Evolutionary conservation across 2,797 vertebrate species (phyloP).

Genomic region (Ceryle rudis): DNA sequence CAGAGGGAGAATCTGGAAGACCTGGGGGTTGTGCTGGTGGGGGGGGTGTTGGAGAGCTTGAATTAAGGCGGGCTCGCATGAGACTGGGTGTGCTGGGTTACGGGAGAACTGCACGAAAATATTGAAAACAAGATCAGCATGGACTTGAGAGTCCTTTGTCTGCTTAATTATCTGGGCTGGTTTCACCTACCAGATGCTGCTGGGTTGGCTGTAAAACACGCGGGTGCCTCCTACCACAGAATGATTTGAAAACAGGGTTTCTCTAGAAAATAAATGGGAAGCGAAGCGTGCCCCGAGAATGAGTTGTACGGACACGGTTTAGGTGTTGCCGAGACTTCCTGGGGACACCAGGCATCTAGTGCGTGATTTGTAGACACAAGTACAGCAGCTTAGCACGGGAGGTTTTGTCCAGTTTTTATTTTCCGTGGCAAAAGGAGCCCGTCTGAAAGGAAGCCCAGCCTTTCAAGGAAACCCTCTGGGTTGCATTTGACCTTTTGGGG

Average conservation of each 20-base stretch:
- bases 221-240: neutral
- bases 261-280: fast-evolving
- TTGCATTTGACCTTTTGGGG: fast-evolving
- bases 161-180: neutral
- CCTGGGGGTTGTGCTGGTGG: neutral
- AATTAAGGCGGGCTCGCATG: neutral
- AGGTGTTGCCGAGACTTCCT: neutral
- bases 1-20: neutral
- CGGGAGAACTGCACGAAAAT: neutral
- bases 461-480: neutral
- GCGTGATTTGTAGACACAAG: neutral
- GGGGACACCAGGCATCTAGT: fast-evolving
- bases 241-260: neutral
- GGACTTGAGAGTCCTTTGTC: neutral
- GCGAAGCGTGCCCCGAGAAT: neutral
- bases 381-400: neutral
- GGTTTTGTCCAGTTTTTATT: neutral
- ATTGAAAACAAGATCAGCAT: neutral
- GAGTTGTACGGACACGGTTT: fast-evolving
- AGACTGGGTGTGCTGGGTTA: neutral
- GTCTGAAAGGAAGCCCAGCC: neutral
- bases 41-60: neutral
- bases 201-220: neutral
- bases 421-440: neutral
- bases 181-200: neutral